Evolutionary conservation across 2,888 invertebrate genomes (phyloP), one percentile per base, ranked within the genome.

Genomic region (Gordius sp.): DNA sequence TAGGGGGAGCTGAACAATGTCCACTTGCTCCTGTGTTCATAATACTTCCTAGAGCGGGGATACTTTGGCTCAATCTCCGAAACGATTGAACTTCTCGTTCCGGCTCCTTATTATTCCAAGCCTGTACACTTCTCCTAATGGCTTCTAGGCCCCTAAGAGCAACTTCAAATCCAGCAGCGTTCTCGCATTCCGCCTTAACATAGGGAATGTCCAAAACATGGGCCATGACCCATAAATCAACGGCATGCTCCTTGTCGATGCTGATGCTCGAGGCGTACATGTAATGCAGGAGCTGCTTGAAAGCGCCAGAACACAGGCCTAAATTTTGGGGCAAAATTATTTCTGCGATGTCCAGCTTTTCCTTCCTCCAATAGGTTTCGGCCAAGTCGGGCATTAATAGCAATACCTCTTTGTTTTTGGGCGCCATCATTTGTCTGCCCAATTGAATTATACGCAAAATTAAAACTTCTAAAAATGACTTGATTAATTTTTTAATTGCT

Each of bases 111-210:
- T 20, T 20, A 8, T 23, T 47, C n/a, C 8, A 4, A 18, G 8
- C 8, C 20, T 8, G 47, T 20, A 47, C 4, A 23, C 23, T 47
- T 47, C 20, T 47, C 4, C 47, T 13, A 8, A 47, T 47, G 20
- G 20, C 8, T 47, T 47, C 16, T 20, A 18, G 8, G 16, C 16
- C 47, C 47, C 23, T 47, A 18, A 47, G 20, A 8, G 47, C 8
- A 18, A 47, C 4, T 20, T 47, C 47, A 20, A 18, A 47, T 4
- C 47, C 47, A n/a, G 16, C 47, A 33, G n/a, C 39, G n/a, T 47
- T 47, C 20, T 47, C 47, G 47, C 47, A 47, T 47, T 47, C 47
- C 8, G 8, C 4, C 20, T 47, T 47, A 47, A 47, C 20, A 4
- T 8, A 8, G 4, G 47, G 47, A 13, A 47, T 47, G 20, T 47